Base-by-base conservation (phyloP, 2,113 vertebrate genomes). In the Mastomys natalensis region DNA sequence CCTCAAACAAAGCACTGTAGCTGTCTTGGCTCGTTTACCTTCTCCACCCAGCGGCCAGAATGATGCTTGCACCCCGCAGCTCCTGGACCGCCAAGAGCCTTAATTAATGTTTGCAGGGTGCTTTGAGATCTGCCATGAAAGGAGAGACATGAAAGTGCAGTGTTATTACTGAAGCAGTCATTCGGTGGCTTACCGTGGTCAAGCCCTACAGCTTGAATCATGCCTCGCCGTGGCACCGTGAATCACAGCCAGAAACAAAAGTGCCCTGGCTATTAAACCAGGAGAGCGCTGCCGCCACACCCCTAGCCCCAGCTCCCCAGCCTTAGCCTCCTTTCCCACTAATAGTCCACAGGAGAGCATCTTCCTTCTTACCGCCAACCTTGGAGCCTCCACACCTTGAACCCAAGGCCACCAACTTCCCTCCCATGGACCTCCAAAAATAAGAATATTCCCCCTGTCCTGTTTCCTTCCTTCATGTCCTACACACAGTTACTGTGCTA, bases 51-150 rank as follows among this genome's bases (percentile, higher is more conserved):
- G 43, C 4, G 91, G 90, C 82, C 95, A 96, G 93, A 97, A 91
- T 89, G 93, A 93, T 88, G 87, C 62, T 95, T 93, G 96, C 97
- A 95, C 92, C 68, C 84, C 37, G 78, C 24, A 43, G 66, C 93
- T 94, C 81, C 2, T 66, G 77, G 87, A 84, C 88, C 34, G 62
- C 90, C 5, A 45, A 29, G 86, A 93, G 90, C 55, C 86, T 87
- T 98, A 98, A 98, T 98, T 95, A 96, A 76, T 94, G 96, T 96
- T 97, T 97, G 92, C 68, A 24, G 68, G 16, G 91, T 12, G 92
- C 90, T 96, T 97, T 72, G 93, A 94, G 97, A 93, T 1, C 45
- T 48, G 60, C 45, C 31, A 98, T 98, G 97, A 98, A 98, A 98
- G 97, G 89, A 70, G 31, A 60, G 74, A 82, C 74, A 97, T 97